A percentile compares a stretch with the other conserved stretches of the same genome.
These are phyloP conservation scores for Amblyopsis hoosieri DNA, from an alignment of 2,797 vertebrate genomes.

Conservation along the genomic window DNA sequence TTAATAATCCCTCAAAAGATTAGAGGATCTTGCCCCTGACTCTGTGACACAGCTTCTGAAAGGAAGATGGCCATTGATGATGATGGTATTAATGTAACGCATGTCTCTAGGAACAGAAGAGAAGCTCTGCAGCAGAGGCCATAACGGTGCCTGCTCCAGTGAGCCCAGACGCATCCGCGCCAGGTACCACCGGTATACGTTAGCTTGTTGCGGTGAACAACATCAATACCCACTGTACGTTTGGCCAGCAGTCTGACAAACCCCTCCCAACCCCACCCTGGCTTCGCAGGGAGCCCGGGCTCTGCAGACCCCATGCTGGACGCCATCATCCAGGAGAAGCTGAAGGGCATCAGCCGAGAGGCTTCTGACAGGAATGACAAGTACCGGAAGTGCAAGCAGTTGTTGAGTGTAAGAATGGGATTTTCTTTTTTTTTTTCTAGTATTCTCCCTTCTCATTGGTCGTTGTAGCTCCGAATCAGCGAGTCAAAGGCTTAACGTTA, in stretches of 20 bases:
- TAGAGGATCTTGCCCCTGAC: too few species aligned
- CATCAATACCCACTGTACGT: too few species aligned
- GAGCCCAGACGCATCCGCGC: conserved; percentile 77
- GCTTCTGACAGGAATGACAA: conserved; percentile 90
- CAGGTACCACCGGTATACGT: conserved; percentile 77
- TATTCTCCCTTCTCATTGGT: conserved; percentile 2
- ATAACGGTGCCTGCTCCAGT: conserved; percentile 76
- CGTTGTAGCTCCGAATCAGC: neutral
- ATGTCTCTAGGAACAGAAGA: conserved; percentile 71
- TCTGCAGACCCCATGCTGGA: conserved; percentile 86
- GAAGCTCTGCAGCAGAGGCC: conserved; percentile 78
- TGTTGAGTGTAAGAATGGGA: conserved; percentile 84
- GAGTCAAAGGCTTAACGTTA: neutral
- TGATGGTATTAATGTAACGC: too few species aligned
- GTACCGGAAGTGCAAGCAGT: conserved; percentile 94
- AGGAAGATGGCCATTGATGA: neutral
- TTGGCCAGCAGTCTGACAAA: neutral
- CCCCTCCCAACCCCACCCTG: conserved; percentile 3
- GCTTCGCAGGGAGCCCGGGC: conserved; percentile 79
- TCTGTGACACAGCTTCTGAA: too few species aligned
- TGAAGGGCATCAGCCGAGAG: conserved; percentile 91
- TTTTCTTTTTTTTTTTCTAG: neutral
- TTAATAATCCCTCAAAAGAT: too few species aligned
- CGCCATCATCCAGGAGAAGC: conserved; percentile 87
- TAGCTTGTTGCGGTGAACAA: neutral